A percentile compares a stretch with the other conserved stretches of the same genome.
Evolutionary conservation across 2,888 invertebrate genomes (phyloP).

Genomic region (Melolontha melolontha): DNA sequence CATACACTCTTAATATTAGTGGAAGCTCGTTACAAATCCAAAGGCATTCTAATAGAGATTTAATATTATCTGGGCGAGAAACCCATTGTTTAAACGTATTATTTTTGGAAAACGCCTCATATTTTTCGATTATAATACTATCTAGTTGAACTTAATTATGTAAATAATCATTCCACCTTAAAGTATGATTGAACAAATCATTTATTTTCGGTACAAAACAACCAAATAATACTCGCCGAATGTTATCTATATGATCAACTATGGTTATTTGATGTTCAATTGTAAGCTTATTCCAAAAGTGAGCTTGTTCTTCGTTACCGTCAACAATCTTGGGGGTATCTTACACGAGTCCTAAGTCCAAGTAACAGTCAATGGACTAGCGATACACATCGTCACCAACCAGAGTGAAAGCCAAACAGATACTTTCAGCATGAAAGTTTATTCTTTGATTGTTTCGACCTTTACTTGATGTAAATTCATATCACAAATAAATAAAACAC

Average conservation of each 20-base stretch:
- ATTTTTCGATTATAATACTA: no score
- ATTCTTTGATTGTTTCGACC: no score
- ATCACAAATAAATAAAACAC: no score
- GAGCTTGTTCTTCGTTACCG: neutral
- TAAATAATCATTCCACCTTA: neutral
- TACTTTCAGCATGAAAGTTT: no score
- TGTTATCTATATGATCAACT: neutral
- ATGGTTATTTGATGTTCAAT: neutral
- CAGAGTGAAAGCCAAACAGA: no score
- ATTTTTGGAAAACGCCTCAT: no score
- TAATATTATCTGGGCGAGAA: neutral
- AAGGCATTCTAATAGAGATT: neutral
- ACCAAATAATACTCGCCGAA: constrained; percentile 4
- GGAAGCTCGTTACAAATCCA: neutral
- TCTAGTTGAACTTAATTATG: no score
- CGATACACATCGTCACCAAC: no score
- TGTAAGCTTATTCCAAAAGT: constrained; percentile 5
- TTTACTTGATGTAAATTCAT: no score
- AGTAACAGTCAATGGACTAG: no score
- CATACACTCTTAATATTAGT: constrained; percentile 1
- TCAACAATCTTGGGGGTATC: neutral
- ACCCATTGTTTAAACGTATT: no score
- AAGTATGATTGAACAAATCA: neutral
- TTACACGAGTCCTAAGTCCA: no score
- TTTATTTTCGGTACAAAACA: constrained; percentile 4